A percentile compares a stretch with the other conserved stretches of the same genome.
Conservation (phyloP, 1,140 invertebrate species). For the Drosophila erecta region DNA sequence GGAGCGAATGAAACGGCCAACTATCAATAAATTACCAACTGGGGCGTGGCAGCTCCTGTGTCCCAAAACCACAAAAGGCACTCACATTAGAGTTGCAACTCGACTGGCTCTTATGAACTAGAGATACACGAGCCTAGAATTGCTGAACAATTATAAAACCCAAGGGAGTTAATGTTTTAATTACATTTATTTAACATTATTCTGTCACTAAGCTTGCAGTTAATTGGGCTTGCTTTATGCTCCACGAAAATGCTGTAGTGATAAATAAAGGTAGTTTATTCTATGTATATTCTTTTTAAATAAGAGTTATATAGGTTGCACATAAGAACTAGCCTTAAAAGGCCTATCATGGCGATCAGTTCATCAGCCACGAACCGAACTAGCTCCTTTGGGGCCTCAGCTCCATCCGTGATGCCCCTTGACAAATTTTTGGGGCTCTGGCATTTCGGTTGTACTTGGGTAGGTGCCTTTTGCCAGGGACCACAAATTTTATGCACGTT, state of each 20-base stretch:
- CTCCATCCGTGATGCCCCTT: slow-evolving; percentile 12
- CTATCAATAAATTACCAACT: slow-evolving; percentile 74
- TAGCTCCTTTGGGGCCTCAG: slow-evolving; percentile 17
- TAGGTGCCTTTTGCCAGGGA: slow-evolving; percentile 64
- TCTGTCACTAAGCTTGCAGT: too few species aligned
- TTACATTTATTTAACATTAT: too few species aligned
- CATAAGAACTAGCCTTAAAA: too few species aligned
- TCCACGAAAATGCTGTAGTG: too few species aligned
- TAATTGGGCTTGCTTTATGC: too few species aligned
- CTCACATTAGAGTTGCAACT: slow-evolving; percentile 19
- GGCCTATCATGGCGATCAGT: background rate
- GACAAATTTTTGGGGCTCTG: slow-evolving; percentile 40
- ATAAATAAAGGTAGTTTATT: too few species aligned
- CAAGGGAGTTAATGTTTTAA: too few species aligned
- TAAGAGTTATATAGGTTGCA: too few species aligned
- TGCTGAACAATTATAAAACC: too few species aligned
- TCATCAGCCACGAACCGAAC: slow-evolving; percentile 35
- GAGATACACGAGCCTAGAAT: too few species aligned
- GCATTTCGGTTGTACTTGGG: slow-evolving; percentile 27
- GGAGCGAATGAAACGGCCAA: slow-evolving; percentile 38
- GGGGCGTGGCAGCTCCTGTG: slow-evolving; percentile 38
- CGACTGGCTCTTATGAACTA: slow-evolving; percentile 8
- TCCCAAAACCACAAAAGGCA: slow-evolving; percentile 13
- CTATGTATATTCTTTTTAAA: too few species aligned
- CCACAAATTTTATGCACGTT: slow-evolving; percentile 80